Conservation (phyloP, 2,113 vertebrate species). For the Oceanites oceanicus region DNA sequence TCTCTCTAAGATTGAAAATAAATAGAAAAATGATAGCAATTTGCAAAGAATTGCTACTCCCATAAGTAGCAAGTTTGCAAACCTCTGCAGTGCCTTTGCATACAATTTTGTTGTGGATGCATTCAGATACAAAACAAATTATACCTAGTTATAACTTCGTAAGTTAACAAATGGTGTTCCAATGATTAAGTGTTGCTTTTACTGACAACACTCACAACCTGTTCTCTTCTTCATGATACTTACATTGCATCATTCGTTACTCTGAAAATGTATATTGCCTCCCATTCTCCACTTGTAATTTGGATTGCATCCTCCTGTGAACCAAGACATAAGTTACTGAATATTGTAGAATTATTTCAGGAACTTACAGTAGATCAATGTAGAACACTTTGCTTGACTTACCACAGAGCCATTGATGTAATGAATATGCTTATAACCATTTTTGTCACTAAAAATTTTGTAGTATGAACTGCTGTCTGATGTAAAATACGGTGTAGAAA, state of each 20-base stretch:
- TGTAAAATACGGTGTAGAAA: conserved; percentile 87
- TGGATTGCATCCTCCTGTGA: conserved; percentile 84
- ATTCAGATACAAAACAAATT: neutral
- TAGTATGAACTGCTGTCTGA: conserved; percentile 89
- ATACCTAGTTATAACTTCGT: neutral
- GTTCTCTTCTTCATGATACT: conserved; percentile 57
- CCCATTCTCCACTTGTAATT: conserved; percentile 94
- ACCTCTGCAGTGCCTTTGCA: neutral
- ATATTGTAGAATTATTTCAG: conserved; percentile 55
- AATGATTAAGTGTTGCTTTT: neutral
- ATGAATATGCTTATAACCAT: conserved; percentile 96
- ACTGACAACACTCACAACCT: conserved; percentile 35
- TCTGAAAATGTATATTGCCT: conserved; percentile 92
- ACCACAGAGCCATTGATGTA: conserved; percentile 81
- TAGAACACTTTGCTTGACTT: conserved; percentile 62
- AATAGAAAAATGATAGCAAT: neutral
- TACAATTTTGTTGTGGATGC: neutral
- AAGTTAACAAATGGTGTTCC: neutral
- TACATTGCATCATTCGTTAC: conserved; percentile 92
- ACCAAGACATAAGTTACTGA: conserved; percentile 57
- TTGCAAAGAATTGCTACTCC: neutral
- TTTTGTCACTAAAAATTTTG: conserved; percentile 91
- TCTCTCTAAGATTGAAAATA: neutral
- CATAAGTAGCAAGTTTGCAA: neutral
- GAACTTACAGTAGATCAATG: conserved; percentile 28